These are phyloP conservation scores for Lasioglossum baleicum DNA, from an alignment of 1,140 invertebrate species.

Conservation along the genomic window DNA sequence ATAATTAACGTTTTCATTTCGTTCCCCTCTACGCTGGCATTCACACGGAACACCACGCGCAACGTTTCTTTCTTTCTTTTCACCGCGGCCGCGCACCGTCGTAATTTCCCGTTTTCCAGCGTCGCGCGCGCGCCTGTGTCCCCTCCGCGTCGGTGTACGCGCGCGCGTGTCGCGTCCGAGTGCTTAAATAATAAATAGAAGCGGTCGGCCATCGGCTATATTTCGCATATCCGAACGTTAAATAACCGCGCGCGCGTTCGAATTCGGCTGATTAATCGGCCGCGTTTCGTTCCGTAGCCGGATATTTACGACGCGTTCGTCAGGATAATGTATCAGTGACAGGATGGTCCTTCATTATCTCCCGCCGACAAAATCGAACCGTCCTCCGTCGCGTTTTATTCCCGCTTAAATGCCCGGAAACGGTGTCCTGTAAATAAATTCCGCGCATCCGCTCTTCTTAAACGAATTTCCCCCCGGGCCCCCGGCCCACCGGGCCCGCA, in stretches of 20 bases:
- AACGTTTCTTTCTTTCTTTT: too few species aligned
- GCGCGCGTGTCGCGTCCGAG: too few species aligned
- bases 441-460: too few species aligned
- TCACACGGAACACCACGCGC: too few species aligned
- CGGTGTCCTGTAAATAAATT: too few species aligned
- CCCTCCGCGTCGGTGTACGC: too few species aligned
- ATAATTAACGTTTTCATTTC: constrained; percentile 54
- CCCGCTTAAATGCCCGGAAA: neutral
- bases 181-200: constrained; percentile 47
- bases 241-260: constrained; percentile 31
- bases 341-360: constrained; percentile 26
- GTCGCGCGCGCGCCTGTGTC: neutral
- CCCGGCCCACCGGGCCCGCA: too few species aligned
- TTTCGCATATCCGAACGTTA: constrained; percentile 30
- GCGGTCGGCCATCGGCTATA: neutral
- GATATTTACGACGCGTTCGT: constrained; percentile 42
- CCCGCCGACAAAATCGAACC: constrained; percentile 8
- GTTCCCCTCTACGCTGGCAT: too few species aligned
- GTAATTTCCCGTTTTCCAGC: too few species aligned
- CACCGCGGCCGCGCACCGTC: too few species aligned
- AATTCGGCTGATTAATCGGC: constrained; percentile 39
- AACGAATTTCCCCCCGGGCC: too few species aligned
- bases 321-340: constrained; percentile 40
- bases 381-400: constrained; percentile 17
- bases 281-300: constrained; percentile 12